Evolutionary conservation across 2,113 vertebrate species (phyloP), one percentile per base, ranked within the genome.

Genomic region (Galbula dea): DNA sequence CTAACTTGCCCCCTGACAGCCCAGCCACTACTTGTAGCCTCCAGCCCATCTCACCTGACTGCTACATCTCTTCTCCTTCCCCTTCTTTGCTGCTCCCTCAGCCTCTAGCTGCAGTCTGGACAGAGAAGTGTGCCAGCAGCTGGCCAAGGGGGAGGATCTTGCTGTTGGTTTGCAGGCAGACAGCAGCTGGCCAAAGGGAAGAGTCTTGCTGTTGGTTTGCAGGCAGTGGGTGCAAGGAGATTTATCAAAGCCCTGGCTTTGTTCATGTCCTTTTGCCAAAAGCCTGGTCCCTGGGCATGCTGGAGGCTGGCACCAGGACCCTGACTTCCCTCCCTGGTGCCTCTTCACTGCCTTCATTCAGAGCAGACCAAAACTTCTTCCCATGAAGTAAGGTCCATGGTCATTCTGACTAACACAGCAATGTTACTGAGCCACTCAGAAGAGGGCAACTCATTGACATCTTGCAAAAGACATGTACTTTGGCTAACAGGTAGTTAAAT

Each of bases 51-150:
- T 49, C 51, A 73, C 16, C 29, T 69, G 49, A 58, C 7, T 17
- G 12, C 9, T 4, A 17, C 11, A 74, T 23, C 45, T 15, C 32
- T 65, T 76, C 22, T 54, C 21, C 24, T 89, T 61, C 36, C 12
- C 11, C 3, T 17, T 63, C 32, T 20, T 66, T 26, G 13, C 19
- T 11, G 15, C 24, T 84, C 13, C 46, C 14, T 32, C 36, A 49
- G 19, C 26, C 7, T 1, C 4, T 19, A 59, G 22, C 27, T 22
- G 29, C 48, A n/a, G 19, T 29, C 46, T 2, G 2, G 49, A 12
- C 3, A 20, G 16, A 9, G 29, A 20, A 18, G 12, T 0, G 0
- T 3, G 10, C n/a, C n/a, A n/a, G n/a, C n/a, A n/a, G n/a, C n/a
- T n/a, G n/a, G n/a, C n/a, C n/a, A n/a, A n/a, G n/a, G n/a, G n/a